A percentile compares a stretch with the other conserved stretches of the same genome.
These are phyloP conservation scores for Onychorhynchus coronatus DNA, from an alignment of 2,113 vertebrate genomes.

Conservation along the genomic window DNA sequence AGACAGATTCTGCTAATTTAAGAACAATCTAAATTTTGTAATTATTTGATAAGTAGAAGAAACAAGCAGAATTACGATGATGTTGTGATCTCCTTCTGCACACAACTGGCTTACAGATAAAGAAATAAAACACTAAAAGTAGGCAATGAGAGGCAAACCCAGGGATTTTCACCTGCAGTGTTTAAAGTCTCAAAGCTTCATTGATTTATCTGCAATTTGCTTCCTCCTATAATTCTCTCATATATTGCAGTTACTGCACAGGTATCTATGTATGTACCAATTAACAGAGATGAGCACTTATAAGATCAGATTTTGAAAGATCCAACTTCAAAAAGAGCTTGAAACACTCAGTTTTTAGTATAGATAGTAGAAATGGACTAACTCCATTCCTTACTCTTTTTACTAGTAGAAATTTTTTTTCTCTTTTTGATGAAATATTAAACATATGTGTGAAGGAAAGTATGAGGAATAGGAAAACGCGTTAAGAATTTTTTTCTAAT, in stretches of 20 bases:
- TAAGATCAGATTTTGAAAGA: background rate
- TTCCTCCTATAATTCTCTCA: background rate
- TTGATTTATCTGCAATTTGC: background rate
- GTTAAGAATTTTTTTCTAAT: background rate
- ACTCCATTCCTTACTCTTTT: background rate
- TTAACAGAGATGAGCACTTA: background rate
- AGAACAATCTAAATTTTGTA: background rate
- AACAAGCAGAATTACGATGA: background rate
- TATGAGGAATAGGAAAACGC: background rate
- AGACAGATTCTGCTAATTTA: background rate
- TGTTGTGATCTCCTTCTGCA: background rate
- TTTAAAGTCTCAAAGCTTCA: background rate
- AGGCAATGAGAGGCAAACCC: background rate
- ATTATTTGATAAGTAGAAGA: background rate
- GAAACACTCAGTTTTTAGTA: background rate
- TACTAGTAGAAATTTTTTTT: background rate
- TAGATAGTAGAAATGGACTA: background rate
- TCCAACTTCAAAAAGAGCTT: constrained; percentile 6
- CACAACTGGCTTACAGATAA: background rate
- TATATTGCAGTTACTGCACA: background rate
- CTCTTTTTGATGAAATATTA: constrained; percentile 47
- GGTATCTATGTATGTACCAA: background rate
- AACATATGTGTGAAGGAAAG: background rate
- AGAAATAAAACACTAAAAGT: background rate
- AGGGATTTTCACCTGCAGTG: background rate